phyloP scores from a whole-genome alignment of 1,140 invertebrate genomes.

The Zaprionus capensis region DNA sequence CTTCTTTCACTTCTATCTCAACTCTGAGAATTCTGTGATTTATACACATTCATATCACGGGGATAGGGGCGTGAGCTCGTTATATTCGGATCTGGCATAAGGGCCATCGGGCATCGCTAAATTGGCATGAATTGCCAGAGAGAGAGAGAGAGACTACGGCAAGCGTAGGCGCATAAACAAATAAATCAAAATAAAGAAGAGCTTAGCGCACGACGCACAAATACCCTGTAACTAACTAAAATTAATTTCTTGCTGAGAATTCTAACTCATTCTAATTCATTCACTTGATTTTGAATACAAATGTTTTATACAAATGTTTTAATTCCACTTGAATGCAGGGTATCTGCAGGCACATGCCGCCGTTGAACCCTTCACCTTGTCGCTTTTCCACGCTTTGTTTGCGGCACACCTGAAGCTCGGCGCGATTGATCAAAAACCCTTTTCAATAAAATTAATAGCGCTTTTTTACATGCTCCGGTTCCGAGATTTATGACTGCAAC shows the following conservation, averaged over 20 bases:
- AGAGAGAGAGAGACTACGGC: conserved; percentile 25
- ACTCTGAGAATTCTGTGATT: conserved; percentile 56
- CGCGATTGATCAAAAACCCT: conserved; percentile 58
- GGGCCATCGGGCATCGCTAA: conserved; percentile 52
- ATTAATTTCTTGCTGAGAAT: background rate
- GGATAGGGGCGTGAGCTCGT: conserved; percentile 35
- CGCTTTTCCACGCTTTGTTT: conserved; percentile 42
- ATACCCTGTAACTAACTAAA: conserved; percentile 1
- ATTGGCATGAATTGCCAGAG: conserved; percentile 72
- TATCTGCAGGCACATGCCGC: conserved; percentile 33
- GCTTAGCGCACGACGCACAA: background rate
- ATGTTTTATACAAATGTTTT: background rate
- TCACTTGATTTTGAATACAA: background rate
- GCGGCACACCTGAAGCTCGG: conserved; percentile 46
- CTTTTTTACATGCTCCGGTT: conserved; percentile 20
- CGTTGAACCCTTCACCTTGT: conserved; percentile 55
- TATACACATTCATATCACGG: conserved; percentile 56
- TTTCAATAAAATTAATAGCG: conserved; percentile 76
- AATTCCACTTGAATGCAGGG: background rate
- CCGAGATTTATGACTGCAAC: conserved; percentile 64
- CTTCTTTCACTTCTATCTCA: conserved; percentile 6
- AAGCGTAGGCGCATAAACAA: conserved; percentile 69
- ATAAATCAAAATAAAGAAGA: conserved; percentile 62
- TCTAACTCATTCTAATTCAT: background rate
- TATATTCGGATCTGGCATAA: conserved; percentile 26